phyloP scores from a whole-genome alignment of 2,797 vertebrate genomes.

The Erethizon dorsatum region DNA sequence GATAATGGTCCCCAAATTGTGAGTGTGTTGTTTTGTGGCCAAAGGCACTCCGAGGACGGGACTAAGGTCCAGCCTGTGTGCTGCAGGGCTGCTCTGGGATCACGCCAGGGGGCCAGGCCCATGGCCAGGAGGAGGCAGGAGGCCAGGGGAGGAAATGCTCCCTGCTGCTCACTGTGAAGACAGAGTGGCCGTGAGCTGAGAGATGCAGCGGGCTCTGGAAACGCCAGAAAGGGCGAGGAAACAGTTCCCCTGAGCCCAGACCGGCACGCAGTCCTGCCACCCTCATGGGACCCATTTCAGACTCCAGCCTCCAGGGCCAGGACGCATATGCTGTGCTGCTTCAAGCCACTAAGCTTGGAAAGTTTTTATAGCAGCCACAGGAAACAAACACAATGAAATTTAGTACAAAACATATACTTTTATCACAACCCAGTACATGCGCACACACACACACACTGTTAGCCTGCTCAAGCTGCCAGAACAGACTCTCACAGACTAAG shows the following conservation, averaged over 20 bases:
- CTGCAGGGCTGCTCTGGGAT: background rate
- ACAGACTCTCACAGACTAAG: no score
- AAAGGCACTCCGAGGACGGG: background rate
- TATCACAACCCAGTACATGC: background rate
- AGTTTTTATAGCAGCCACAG: background rate
- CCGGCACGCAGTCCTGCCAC: fast-evolving
- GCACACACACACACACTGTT: background rate
- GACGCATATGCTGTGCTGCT: background rate
- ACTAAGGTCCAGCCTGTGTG: background rate
- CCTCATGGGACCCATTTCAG: background rate
- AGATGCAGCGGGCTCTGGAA: background rate
- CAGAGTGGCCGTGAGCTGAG: background rate
- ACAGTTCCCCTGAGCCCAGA: background rate
- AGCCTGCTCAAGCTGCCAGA: background rate
- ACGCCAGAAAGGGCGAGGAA: background rate
- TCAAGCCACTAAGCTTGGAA: background rate
- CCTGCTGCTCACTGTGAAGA: fast-evolving
- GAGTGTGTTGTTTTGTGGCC: background rate
- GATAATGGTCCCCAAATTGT: background rate
- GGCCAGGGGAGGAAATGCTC: background rate
- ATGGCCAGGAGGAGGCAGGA: background rate
- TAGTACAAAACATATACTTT: background rate
- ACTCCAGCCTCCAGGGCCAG: background rate
- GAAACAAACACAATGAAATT: background rate
- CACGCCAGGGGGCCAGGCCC: background rate